phyloP scores from a whole-genome alignment of 2,888 invertebrate species.

The Lasioglossum oenotherae region DNA sequence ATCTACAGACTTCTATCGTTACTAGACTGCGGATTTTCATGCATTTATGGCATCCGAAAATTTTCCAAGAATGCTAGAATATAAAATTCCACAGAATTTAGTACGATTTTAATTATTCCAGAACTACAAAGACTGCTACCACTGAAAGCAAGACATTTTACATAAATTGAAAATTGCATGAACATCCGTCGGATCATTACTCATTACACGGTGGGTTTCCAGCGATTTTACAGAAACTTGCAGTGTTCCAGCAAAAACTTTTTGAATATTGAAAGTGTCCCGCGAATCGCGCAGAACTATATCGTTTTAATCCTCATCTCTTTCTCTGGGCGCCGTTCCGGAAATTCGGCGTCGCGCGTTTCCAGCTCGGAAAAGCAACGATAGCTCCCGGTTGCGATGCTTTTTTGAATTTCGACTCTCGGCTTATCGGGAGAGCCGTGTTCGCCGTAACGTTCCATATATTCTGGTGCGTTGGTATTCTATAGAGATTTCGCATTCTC shows the following conservation, averaged over 20 bases:
- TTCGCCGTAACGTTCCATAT: constrained; percentile 6
- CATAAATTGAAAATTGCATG: no score
- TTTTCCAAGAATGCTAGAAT: no score
- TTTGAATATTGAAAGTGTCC: not conserved
- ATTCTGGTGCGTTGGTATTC: constrained; percentile 21
- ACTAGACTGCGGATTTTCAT: no score
- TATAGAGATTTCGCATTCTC: constrained; percentile 2
- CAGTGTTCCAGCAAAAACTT: not conserved
- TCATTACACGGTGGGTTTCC: not conserved
- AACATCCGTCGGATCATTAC: no score
- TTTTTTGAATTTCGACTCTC: constrained; percentile 40
- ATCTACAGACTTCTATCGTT: no score
- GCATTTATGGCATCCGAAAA: no score
- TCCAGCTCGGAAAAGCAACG: not conserved
- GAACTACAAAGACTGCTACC: no score
- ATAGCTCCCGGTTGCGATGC: not conserved
- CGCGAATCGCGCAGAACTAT: not conserved
- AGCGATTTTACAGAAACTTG: not conserved
- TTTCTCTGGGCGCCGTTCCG: not conserved
- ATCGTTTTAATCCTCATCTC: constrained; percentile 3
- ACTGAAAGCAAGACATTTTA: no score
- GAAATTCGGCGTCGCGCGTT: not conserved
- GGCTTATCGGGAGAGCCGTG: not conserved
- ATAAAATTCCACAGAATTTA: no score
- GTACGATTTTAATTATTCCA: no score